Conservation (phyloP, 2,888 invertebrate genomes). For the Adela reaumurella region DNA sequence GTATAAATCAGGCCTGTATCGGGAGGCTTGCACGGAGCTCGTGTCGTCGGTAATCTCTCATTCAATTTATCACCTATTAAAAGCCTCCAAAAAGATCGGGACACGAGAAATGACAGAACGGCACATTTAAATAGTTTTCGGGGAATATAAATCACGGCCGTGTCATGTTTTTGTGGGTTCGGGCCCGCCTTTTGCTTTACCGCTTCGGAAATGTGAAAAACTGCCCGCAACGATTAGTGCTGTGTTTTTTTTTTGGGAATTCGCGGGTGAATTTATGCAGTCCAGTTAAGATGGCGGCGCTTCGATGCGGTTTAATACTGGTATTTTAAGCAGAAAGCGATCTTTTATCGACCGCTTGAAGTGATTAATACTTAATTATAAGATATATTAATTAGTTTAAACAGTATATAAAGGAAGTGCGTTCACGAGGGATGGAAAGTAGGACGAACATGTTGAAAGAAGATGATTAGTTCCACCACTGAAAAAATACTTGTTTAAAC, state of each 20-base stretch:
- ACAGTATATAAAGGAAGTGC: too few species aligned
- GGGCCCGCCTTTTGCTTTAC: not conserved
- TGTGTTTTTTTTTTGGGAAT: not conserved
- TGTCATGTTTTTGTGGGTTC: not conserved
- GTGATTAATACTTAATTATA: too few species aligned
- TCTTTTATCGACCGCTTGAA: too few species aligned
- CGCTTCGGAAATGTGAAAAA: not conserved
- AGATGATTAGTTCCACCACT: too few species aligned
- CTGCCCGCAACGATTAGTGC: not conserved
- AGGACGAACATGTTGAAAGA: too few species aligned
- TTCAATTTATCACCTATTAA: not conserved
- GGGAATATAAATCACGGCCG: not conserved
- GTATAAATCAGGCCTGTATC: not conserved
- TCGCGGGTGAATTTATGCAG: not conserved
- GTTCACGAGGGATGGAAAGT: too few species aligned
- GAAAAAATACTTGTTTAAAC: too few species aligned
- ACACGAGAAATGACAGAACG: not conserved
- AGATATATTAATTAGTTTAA: too few species aligned
- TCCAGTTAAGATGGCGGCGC: too few species aligned
- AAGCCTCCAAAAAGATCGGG: not conserved
- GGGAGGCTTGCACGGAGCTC: not conserved
- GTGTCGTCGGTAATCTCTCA: not conserved
- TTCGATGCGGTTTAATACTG: too few species aligned
- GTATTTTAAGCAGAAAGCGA: too few species aligned
- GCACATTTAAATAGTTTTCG: not conserved